Evolutionary conservation across 2,113 vertebrate species (phyloP).

Genomic region (Heterochromis multidens): DNA sequence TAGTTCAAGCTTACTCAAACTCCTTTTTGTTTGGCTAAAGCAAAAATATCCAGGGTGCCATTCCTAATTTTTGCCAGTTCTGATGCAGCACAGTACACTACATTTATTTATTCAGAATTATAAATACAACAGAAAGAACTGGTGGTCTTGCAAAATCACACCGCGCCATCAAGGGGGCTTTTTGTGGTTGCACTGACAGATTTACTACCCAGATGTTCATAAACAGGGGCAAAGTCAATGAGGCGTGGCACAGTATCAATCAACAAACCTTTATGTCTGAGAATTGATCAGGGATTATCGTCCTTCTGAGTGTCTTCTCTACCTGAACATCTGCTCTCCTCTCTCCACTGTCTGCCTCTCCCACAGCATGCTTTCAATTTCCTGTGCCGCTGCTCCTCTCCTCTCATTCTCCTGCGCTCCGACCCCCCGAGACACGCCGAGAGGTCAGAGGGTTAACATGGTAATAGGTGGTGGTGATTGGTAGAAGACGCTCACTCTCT

Average conservation of each 20-base stretch:
- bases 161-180: conserved; percentile 43
- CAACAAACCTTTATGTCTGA: not conserved
- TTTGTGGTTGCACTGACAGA: conserved; percentile 57
- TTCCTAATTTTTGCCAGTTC: not conserved
- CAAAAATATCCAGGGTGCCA: not conserved
- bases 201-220: conserved; percentile 59
- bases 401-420: not conserved
- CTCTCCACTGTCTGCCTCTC: not conserved
- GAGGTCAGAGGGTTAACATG: conserved; percentile 74
- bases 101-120: conserved; percentile 48
- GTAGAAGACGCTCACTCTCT: conserved; percentile 66
- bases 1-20: not conserved
- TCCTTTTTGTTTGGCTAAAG: not conserved
- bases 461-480: conserved; percentile 78
- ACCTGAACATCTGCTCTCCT: conserved; percentile 50
- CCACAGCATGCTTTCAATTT: conserved; percentile 64
- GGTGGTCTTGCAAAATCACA: conserved; percentile 54
- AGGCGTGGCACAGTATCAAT: not conserved
- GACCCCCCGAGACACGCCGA: conserved; percentile 52
- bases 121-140: conserved; percentile 37
- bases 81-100: not conserved
- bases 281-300: conserved; percentile 18
- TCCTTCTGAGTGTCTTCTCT: not conserved
- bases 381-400: conserved; percentile 34
- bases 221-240: conserved; percentile 35